Conservation (phyloP, 2,113 vertebrate genomes). For the Scolopax mira region DNA sequence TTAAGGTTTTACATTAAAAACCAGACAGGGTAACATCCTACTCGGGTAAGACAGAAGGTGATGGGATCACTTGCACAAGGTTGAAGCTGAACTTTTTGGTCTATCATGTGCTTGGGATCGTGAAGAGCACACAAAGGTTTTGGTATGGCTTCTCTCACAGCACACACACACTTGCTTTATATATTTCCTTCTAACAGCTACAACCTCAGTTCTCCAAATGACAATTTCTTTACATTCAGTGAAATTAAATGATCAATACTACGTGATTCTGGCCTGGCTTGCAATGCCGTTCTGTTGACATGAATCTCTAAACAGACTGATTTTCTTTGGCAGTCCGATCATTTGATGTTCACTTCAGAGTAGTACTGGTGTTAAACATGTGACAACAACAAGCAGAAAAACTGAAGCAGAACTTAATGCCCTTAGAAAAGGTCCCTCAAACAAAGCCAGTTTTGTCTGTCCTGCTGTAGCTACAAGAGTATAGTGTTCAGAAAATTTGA, state of each 20-base stretch:
- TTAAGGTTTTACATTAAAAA: neutral
- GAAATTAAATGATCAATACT: neutral
- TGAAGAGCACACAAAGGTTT: neutral
- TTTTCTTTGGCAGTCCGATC: neutral
- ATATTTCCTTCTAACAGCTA: neutral
- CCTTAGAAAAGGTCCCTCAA: neutral
- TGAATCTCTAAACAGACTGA: neutral
- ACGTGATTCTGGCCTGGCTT: neutral
- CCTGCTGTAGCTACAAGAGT: neutral
- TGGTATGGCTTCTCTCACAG: neutral
- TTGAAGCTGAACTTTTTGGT: neutral
- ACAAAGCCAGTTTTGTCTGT: neutral
- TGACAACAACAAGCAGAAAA: neutral
- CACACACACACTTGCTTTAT: neutral
- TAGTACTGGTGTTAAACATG: neutral
- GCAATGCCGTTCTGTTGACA: neutral
- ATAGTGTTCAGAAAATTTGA: neutral
- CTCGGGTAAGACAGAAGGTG: neutral
- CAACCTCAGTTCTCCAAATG: neutral
- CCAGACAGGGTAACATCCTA: neutral
- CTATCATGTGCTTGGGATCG: no score
- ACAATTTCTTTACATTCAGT: neutral
- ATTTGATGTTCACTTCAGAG: neutral
- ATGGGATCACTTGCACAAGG: neutral
- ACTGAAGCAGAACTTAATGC: neutral